phyloP scores from a whole-genome alignment of 1,140 invertebrate genomes.

The Oppia nitens region DNA sequence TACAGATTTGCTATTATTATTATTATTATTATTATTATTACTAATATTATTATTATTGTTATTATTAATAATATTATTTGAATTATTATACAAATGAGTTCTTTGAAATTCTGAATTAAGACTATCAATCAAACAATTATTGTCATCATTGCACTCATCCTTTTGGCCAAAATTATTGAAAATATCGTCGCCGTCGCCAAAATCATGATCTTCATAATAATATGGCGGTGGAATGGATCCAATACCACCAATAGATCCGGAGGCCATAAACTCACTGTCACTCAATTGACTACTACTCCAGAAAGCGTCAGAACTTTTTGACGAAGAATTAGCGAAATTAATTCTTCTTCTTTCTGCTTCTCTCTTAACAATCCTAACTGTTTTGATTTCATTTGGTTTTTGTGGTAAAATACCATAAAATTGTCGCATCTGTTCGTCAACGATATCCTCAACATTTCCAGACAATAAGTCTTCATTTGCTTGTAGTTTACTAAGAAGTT shows the following conservation, averaged over 20 bases:
- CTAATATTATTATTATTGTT: no score
- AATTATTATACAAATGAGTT: no score
- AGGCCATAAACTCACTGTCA: not conserved
- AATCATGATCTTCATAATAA: not conserved
- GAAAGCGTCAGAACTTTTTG: not conserved
- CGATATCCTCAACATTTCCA: not conserved
- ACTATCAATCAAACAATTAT: not conserved
- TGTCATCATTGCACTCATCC: not conserved
- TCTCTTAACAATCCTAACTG: conserved; percentile 77
- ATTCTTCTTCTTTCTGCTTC: conserved; percentile 54
- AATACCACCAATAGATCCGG: not conserved
- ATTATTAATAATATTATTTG: no score
- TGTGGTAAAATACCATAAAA: conserved; percentile 2
- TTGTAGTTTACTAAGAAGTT: not conserved
- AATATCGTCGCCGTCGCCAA: not conserved
- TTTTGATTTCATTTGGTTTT: conserved; percentile 50
- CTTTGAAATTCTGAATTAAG: not conserved
- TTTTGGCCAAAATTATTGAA: not conserved
- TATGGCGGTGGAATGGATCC: not conserved
- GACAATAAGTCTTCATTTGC: not conserved
- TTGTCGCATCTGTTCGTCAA: conserved; percentile 6
- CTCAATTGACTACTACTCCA: not conserved
- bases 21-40: no score
- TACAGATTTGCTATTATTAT: not conserved
- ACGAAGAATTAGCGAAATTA: not conserved